phyloP scores from a whole-genome alignment of 2,797 vertebrate species.

The Austrolebias charrua region DNA sequence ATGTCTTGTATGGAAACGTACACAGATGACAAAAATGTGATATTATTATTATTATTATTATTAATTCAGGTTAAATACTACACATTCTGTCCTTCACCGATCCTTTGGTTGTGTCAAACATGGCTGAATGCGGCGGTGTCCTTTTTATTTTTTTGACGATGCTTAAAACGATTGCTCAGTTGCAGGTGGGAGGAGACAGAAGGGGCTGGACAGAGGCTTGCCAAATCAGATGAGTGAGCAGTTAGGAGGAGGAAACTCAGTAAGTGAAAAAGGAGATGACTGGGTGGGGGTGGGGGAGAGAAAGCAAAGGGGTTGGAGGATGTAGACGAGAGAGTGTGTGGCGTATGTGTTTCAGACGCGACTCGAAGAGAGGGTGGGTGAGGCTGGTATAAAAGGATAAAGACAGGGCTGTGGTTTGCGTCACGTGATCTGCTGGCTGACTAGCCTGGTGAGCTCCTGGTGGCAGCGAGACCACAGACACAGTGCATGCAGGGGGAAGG shows the following conservation, averaged over 20 bases:
- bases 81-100: constrained; percentile 15
- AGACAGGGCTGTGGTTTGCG: constrained; percentile 70
- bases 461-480: constrained; percentile 59
- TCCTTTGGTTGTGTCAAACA: constrained; percentile 29
- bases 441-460: constrained; percentile 66
- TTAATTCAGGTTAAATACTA: constrained; percentile 51
- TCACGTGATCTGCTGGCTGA: constrained; percentile 67
- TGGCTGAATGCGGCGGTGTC: constrained; percentile 31
- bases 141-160: constrained; percentile 11
- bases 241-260: constrained; percentile 48
- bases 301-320: constrained; percentile 31
- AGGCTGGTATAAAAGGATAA: constrained; percentile 67
- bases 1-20: no score
- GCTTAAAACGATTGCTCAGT: constrained; percentile 53
- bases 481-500: constrained; percentile 34
- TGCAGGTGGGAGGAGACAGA: constrained; percentile 52
- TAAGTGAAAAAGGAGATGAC: constrained; percentile 35
- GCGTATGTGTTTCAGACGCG: constrained; percentile 44
- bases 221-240: constrained; percentile 71
- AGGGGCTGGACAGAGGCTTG: constrained; percentile 71
- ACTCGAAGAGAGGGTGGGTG: constrained; percentile 40
- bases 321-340: constrained; percentile 48
- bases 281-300: constrained; percentile 18
- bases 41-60: no score
- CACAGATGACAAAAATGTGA: no score